Evolutionary conservation across 1,140 invertebrate genomes (phyloP).

Genomic region (Aphelinus certus): DNA sequence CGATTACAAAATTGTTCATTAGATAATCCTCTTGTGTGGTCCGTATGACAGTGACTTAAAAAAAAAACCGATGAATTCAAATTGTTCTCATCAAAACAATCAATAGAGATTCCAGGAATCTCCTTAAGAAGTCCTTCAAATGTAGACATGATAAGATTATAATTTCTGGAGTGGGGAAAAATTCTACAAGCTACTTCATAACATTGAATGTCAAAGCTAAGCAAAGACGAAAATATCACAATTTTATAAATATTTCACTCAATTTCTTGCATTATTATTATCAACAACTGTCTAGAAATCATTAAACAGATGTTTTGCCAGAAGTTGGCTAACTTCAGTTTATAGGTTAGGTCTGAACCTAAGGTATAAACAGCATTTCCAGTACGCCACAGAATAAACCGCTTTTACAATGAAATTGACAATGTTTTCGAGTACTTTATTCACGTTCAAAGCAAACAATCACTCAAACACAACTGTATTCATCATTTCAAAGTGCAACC

Average conservation of each 20-base stretch:
- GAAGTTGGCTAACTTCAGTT: not conserved
- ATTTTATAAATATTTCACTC: not conserved
- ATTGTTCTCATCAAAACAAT: constrained; percentile 69
- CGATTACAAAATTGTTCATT: constrained; percentile 45
- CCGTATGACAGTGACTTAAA: constrained; percentile 73
- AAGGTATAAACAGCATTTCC: too few relatives aligned
- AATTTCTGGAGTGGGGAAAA: too few relatives aligned
- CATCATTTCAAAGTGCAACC: not conserved
- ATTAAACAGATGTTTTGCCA: constrained; percentile 1
- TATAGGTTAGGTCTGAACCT: not conserved
- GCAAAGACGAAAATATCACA: not conserved
- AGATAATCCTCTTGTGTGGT: constrained; percentile 73
- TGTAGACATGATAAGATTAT: constrained; percentile 64
- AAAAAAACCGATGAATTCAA: constrained; percentile 70
- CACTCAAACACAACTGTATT: not conserved
- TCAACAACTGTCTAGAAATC: not conserved
- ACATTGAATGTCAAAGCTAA: too few relatives aligned
- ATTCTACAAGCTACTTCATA: too few relatives aligned
- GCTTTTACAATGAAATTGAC: not conserved
- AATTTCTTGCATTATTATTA: not conserved
- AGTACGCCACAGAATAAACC: not conserved
- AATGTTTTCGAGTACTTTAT: constrained; percentile 1
- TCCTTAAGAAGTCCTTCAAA: constrained; percentile 71
- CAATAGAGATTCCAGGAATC: constrained; percentile 71
- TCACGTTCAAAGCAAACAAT: not conserved